A percentile compares a stretch with the other conserved stretches of the same genome.
Conservation (phyloP, 2,113 vertebrate species). For the Amazona guildingii region DNA sequence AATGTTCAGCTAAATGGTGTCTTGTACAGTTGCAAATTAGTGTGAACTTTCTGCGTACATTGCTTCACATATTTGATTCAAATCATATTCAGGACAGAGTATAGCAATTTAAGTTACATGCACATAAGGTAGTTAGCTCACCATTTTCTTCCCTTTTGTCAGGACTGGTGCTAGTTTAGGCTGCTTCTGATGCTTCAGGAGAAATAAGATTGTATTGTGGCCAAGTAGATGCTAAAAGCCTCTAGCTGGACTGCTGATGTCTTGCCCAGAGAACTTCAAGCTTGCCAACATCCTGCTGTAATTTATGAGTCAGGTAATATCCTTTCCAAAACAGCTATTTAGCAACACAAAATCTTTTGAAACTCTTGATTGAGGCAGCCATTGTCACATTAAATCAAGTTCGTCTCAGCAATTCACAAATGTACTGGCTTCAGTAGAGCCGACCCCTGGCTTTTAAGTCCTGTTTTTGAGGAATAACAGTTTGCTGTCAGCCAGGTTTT, state of each 20-base stretch:
- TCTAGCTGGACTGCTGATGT: background rate
- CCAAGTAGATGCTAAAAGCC: slow-evolving; percentile 19
- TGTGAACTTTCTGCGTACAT: background rate
- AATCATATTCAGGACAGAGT: background rate
- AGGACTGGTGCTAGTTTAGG: background rate
- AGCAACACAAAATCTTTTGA: background rate
- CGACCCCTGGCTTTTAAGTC: background rate
- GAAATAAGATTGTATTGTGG: background rate
- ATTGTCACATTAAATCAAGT: background rate
- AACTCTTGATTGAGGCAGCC: background rate
- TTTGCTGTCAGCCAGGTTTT: background rate
- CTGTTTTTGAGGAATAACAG: background rate
- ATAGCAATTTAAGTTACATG: background rate
- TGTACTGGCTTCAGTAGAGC: background rate
- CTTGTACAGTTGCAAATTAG: background rate
- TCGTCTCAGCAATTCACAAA: slow-evolving; percentile 7
- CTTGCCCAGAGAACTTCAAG: background rate
- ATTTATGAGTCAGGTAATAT: slow-evolving; percentile 23
- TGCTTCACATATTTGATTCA: background rate
- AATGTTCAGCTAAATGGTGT: background rate
- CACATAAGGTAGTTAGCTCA: background rate
- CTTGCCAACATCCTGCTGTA: slow-evolving; percentile 16
- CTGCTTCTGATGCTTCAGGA: background rate
- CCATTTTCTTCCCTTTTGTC: background rate
- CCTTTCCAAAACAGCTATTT: background rate